Conservation (phyloP, 2,797 vertebrate species). For the Chiroxiphia lanceolata region DNA sequence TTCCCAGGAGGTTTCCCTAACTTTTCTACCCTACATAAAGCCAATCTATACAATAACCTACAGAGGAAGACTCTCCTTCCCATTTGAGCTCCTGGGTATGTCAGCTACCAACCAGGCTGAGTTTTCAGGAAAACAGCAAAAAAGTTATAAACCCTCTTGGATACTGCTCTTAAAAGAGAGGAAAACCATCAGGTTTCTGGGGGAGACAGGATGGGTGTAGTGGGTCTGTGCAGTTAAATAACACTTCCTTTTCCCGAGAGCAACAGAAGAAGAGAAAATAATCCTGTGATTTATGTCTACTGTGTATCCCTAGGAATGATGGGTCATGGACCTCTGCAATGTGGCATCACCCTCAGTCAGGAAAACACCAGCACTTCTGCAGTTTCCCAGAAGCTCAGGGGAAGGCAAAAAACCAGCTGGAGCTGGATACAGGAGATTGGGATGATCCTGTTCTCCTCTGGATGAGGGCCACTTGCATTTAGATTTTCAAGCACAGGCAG, state of each 20-base stretch:
- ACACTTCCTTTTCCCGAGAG: too few relatives aligned
- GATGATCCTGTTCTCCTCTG: neutral
- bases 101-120: neutral
- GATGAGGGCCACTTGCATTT: neutral
- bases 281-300: rapidly evolving
- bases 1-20: neutral
- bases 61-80: neutral
- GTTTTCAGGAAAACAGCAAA: neutral
- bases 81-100: neutral
- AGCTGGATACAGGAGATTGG: neutral
- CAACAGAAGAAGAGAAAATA: neutral
- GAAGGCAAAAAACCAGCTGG: neutral
- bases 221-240: too few relatives aligned
- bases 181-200: neutral
- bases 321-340: neutral
- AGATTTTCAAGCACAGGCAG: neutral
- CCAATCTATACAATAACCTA: neutral
- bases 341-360: neutral
- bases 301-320: neutral
- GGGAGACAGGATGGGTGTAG: neutral
- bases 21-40: neutral
- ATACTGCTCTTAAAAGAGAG: neutral
- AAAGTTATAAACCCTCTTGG: neutral
- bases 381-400: neutral
- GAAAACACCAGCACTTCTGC: neutral